These are phyloP conservation scores for Cryptocephalus primarius DNA, from an alignment of 2,888 invertebrate genomes.

Conservation along the genomic window DNA sequence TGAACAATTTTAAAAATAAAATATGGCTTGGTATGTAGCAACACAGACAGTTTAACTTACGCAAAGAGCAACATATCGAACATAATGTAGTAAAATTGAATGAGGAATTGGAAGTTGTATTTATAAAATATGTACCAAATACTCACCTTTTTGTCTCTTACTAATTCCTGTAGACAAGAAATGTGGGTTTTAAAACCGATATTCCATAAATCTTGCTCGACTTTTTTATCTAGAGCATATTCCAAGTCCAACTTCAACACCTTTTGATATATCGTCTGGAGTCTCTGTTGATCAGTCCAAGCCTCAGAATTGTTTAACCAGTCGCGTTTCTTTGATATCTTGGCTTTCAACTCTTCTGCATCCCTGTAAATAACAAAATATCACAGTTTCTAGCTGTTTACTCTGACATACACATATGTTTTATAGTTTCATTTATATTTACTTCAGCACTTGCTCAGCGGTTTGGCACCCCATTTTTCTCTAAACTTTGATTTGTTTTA, in stretches of 20 bases:
- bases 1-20: no score
- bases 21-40: no score
- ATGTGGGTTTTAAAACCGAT: constrained; percentile 82
- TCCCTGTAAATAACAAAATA: constrained; percentile 41
- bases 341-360: constrained; percentile 63
- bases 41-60: no score
- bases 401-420: no score
- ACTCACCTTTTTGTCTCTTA: constrained; percentile 68
- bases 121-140: background rate
- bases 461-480: no score
- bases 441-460: background rate
- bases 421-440: background rate
- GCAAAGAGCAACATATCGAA: no score
- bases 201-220: constrained; percentile 84
- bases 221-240: constrained; percentile 79
- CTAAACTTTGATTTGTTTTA: no score
- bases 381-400: no score
- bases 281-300: constrained; percentile 42
- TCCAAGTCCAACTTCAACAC: constrained; percentile 71
- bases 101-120: no score
- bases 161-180: constrained; percentile 61
- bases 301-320: constrained; percentile 31
- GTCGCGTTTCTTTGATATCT: constrained; percentile 50
- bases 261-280: constrained; percentile 51
- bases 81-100: no score